Base-by-base conservation (phyloP, 2,888 invertebrate species). In the Theodoxus fluviatilis region DNA sequence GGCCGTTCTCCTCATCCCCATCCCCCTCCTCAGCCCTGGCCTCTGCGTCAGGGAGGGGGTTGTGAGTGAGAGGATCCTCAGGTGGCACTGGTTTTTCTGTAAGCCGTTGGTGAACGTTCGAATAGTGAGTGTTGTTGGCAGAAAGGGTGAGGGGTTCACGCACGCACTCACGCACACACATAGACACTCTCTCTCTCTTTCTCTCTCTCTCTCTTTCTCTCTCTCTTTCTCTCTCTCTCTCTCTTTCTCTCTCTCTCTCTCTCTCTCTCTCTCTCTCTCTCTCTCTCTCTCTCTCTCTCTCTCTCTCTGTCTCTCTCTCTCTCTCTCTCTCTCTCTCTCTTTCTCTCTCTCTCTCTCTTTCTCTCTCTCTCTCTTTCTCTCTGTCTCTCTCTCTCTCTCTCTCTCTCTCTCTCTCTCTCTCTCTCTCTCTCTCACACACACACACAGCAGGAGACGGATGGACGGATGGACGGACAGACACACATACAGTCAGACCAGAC, bases 161-260 rank as follows among this genome's bases (percentile, higher is more conserved):
- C 33, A 38, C 25, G 28, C 64, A 35, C 35, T 35, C 37, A 18
- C 67, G 18, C 67, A 37, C 43, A 12, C 31, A 18, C 43, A 12
- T 43, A 43, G 9, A 43, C 43, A 43, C 43, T 12, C 43, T 12
- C 18, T 12, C 43, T 52, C 52, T 52, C 52, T 49, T 25, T 49
- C 49, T 49, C 49, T 49, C 1, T 52, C 49, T 47, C 43, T 47
- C 43, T 67, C 31, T 47, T 33, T 40, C 43, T 47, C 43, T 67
- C 25, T n/a, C 31, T 47, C 43, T 47, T 25, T 67, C 43, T 47
- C 43, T 67, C 31, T 47, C 43, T 67, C 25, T 67, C 22, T 67
- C 43, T 67, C 31, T 43, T n/a, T n/a, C 38, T 49, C 22, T 33
- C 43, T 25, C 12, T 28, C 33, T 25, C 33, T 7, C 1, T 22